phyloP scores from a whole-genome alignment of 2,888 invertebrate genomes.

The Timema cristinae region DNA sequence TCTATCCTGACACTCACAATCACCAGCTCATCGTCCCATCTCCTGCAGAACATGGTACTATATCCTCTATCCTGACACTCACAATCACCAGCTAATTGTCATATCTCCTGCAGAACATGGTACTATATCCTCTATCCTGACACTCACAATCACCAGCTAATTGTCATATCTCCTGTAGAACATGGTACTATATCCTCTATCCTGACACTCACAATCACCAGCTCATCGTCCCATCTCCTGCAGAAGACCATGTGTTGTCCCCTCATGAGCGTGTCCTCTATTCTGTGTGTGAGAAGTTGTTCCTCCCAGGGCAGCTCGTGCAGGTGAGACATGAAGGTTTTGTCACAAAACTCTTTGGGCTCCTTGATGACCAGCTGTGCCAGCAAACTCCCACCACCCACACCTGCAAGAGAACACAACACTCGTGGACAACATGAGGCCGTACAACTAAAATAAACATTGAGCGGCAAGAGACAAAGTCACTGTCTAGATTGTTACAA shows the following conservation, averaged over 20 bases:
- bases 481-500: no score
- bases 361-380: slow-evolving; percentile 73
- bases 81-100: slow-evolving; percentile 7
- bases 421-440: no score
- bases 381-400: slow-evolving; percentile 51
- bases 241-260: slow-evolving; percentile 72
- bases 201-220: slow-evolving; percentile 59
- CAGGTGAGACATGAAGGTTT: slow-evolving; percentile 71
- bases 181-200: background rate
- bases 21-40: background rate
- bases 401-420: slow-evolving; percentile 41
- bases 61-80: background rate
- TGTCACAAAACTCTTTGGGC: slow-evolving; percentile 73
- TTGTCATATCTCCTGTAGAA: background rate
- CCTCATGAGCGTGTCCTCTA: slow-evolving; percentile 69
- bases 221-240: slow-evolving; percentile 62
- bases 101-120: background rate
- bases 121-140: background rate
- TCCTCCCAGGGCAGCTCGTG: slow-evolving; percentile 77
- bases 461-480: no score
- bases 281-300: slow-evolving; percentile 65
- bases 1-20: slow-evolving; percentile 6
- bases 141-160: slow-evolving; percentile 1
- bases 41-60: background rate
- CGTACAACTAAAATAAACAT: no score